Base-by-base conservation (phyloP, 2,888 invertebrate genomes). In the Parnassius orleans region DNA sequence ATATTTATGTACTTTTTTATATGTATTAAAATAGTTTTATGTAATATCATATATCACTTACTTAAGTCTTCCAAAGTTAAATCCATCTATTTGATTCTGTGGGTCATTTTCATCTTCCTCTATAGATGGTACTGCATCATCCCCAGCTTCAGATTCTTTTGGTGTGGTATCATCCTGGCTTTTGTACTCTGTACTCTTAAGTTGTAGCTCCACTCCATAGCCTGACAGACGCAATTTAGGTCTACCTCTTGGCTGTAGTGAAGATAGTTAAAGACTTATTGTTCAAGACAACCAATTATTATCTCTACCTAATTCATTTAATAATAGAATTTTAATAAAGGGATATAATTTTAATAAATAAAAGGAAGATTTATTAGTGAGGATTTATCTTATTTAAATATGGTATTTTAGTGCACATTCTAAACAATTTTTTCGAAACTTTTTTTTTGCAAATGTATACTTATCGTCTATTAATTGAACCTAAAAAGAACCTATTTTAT, bases 121-220 rank as follows among this genome's bases (percentile, higher is more conserved):
- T 50, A 90, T 90, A 7, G 85, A 84, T 0, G 86, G 80, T 14
- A 80, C 66, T 43, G 75, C 69, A 9, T 81, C 52, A 5, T 90
- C 91, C n/a, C 91, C 92, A 43, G 84, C 89, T 24, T 92, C 91
- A 50, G 92, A 81, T 63, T 95, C 94, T 80, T 95, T 95, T 7
- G 93, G 93, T 2, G 90, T 93, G 0, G 95, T 93, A 90, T 99
- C 99, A 91, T 99, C 99, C 77, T 99, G 98, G 61, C 98, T 99
- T 90, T 99, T 99, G 80, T 99, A 99, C 84, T 99, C 99, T 0
- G 99, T 99, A 64, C 98, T 99, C 89, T 99, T 99, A 78, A 99
- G 95, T 84, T 99, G 98, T 57, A 99, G 88, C 84, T 99, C 99
- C 0, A 99, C 98, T 15, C 99, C 99, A 88, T 99, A 99, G 0